These are phyloP conservation scores for Pavo muticus DNA, from an alignment of 2,113 vertebrate species.

Conservation along the genomic window DNA sequence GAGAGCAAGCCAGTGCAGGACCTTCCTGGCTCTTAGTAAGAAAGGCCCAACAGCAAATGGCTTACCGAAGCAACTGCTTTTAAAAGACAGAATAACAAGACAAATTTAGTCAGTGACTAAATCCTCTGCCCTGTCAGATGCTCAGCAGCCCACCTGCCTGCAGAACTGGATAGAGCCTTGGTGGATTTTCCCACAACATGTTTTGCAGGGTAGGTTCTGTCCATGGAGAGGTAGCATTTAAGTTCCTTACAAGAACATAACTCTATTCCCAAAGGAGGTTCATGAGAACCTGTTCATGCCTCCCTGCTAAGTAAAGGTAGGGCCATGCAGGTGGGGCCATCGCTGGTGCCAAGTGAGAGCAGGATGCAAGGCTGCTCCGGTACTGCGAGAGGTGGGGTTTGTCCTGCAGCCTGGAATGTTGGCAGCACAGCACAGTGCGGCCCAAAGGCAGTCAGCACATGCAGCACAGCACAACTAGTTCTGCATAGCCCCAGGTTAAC, in stretches of 20 bases:
- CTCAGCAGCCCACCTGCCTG: not conserved
- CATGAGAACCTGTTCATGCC: not conserved
- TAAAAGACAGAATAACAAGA: not conserved
- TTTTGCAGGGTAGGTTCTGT: not conserved
- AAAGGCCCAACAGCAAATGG: not conserved
- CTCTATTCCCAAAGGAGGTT: not conserved
- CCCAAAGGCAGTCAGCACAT: not conserved
- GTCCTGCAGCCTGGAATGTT: fast-evolving
- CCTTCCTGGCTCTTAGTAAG: not conserved
- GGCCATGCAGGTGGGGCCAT: not conserved
- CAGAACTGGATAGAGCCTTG: fast-evolving
- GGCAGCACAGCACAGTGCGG: fast-evolving
- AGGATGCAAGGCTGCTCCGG: fast-evolving
- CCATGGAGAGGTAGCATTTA: fast-evolving
- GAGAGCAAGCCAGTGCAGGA: not conserved
- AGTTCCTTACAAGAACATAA: not conserved
- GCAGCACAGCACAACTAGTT: not conserved
- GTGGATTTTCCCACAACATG: not conserved
- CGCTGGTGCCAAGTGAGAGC: fast-evolving
- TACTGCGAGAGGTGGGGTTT: fast-evolving
- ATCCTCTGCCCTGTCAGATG: not conserved
- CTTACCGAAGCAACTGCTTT: not conserved
- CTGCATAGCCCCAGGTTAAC: not conserved
- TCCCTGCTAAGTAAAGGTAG: not conserved
- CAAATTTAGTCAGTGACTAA: not conserved